These are phyloP conservation scores for Thysanoteuthis rhombus DNA, from an alignment of 2,888 invertebrate genomes.

Conservation along the genomic window DNA sequence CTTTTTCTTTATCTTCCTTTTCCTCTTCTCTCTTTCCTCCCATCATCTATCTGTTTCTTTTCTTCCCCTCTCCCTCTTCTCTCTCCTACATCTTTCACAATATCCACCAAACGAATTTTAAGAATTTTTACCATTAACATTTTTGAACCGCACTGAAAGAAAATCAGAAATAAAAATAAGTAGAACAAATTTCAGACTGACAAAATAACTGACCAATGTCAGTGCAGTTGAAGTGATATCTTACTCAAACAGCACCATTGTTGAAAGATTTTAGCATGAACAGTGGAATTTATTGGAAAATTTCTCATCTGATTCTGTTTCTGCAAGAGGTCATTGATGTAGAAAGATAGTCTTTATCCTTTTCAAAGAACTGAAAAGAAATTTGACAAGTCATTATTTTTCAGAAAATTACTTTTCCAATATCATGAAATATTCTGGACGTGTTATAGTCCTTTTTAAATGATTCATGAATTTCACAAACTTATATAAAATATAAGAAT, in stretches of 20 bases:
- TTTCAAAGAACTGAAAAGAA: background rate
- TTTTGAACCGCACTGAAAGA: too few species aligned
- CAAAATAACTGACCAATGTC: background rate
- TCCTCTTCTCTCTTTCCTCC: too few species aligned
- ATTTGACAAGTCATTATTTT: constrained; percentile 12
- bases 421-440: background rate
- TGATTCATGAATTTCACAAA: background rate
- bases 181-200: background rate
- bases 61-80: too few species aligned
- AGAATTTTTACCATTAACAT: too few species aligned
- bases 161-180: too few species aligned
- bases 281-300: background rate
- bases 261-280: background rate
- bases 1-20: too few species aligned
- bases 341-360: background rate
- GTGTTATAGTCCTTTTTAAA: background rate
- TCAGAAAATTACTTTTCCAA: background rate
- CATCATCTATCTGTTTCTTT: too few species aligned
- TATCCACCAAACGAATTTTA: too few species aligned
- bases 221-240: background rate
- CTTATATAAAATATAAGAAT: background rate
- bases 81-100: too few species aligned
- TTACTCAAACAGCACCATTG: background rate
- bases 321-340: background rate
- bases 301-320: background rate